A percentile compares a stretch with the other conserved stretches of the same genome.
phyloP scores from a whole-genome alignment of 2,797 vertebrate species.

The Spinus pinus region DNA sequence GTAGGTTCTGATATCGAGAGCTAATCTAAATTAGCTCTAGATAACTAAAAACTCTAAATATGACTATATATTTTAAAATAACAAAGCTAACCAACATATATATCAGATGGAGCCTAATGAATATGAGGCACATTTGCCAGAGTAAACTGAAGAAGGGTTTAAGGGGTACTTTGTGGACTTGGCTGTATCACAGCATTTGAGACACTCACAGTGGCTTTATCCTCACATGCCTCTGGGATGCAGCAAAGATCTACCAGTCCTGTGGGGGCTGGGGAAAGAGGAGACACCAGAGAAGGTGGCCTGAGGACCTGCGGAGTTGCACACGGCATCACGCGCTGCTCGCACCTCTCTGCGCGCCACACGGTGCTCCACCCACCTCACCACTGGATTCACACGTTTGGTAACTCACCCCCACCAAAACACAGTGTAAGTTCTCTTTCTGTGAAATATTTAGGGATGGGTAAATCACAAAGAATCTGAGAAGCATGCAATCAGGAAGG shows the following conservation, averaged over 20 bases:
- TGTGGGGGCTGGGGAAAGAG: background rate
- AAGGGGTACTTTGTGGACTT: background rate
- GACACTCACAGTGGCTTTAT: background rate
- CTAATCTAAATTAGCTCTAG: background rate
- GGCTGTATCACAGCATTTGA: background rate
- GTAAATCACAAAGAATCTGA: background rate
- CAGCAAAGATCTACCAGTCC: background rate
- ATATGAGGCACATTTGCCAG: background rate
- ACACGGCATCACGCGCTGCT: accelerated
- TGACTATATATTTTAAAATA: background rate
- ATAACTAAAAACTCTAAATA: background rate
- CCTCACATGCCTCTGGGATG: background rate
- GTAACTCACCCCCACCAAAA: background rate
- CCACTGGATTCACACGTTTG: background rate
- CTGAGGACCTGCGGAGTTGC: accelerated
- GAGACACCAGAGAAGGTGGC: background rate
- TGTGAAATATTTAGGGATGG: background rate
- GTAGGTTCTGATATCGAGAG: background rate
- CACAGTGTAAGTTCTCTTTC: background rate
- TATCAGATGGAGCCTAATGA: background rate
- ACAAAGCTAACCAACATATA: background rate
- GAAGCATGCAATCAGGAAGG: background rate
- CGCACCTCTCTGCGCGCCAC: accelerated
- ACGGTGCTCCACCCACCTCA: background rate
- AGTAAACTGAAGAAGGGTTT: background rate